Conservation (phyloP, 2,113 vertebrate species). For the Embiotoca jacksoni region DNA sequence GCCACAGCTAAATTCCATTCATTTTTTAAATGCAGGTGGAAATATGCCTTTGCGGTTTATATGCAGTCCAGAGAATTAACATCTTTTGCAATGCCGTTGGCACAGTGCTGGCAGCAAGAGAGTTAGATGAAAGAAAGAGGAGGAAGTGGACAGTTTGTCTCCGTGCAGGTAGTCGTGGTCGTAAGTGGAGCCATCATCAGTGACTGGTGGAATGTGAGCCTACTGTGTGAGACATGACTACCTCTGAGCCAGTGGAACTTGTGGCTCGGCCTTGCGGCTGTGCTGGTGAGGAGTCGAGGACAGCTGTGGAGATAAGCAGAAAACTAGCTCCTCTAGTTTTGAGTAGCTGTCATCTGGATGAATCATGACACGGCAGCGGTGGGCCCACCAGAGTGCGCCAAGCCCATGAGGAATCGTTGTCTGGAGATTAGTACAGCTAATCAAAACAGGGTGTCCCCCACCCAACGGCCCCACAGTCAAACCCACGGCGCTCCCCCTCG, state of each 20-base stretch:
- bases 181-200: conserved; percentile 68
- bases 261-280: conserved; percentile 56
- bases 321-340: conserved; percentile 29
- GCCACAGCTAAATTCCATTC: conserved; percentile 61
- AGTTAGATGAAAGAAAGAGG: conserved; percentile 54
- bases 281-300: conserved; percentile 56
- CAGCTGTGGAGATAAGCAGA: conserved; percentile 71
- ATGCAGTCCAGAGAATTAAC: conserved; percentile 53
- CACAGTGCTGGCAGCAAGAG: conserved; percentile 41
- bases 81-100: conserved; percentile 38
- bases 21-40: conserved; percentile 69
- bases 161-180: conserved; percentile 69
- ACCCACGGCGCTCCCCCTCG: conserved; percentile 13
- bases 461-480: conserved; percentile 48
- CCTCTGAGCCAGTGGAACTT: conserved; percentile 57
- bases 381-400: conserved; percentile 63
- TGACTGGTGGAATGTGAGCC: conserved; percentile 79
- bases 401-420: conserved; percentile 68
- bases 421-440: conserved; percentile 71
- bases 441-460: conserved; percentile 71
- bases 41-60: conserved; percentile 64
- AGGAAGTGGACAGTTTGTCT: conserved; percentile 70
- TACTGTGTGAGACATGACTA: conserved; percentile 76
- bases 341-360: conserved; percentile 58
- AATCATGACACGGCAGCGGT: conserved; percentile 71